Evolutionary conservation across 2,797 vertebrate species (phyloP), one percentile per base, ranked within the genome.

Genomic region (Synaphobranchus kaupii): DNA sequence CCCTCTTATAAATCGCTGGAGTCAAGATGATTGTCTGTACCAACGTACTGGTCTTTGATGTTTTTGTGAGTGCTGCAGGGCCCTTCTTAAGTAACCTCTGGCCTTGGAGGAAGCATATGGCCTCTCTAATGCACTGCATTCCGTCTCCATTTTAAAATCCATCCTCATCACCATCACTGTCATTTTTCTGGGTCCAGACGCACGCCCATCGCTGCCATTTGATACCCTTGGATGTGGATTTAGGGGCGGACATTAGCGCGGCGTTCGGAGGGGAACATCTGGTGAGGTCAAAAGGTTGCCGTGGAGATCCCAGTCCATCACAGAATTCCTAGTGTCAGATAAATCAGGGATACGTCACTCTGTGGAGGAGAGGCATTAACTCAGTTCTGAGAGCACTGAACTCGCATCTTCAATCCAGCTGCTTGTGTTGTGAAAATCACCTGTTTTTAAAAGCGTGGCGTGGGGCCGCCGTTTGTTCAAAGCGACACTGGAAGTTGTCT

Each of bases 281-380:
- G 96, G 95, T 87, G 93, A 89, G 95, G 96, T 95, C 93, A 94
- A 94, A 95, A 95, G 95, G 96, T 96, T 96, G 95, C 95, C 94
- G 95, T 94, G 93, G 94, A 92, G 94, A 93, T 94, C 94, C 92
- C 92, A 92, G 95, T 93, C 93, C 93, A 93, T 94, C 91, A 92
- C 93, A 93, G 94, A 96, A 96, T 96, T 96, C 95, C 95, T 96
- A 95, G 95, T 94, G 94, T 95, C 95, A 96, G 95, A 96, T 96
- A 96, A 96, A 96, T 96, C 95, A 96, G 91, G 92, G 88, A 94
- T 93, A 91, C 95, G 95, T 93, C 95, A 93, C 91, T 93, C 94
- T 88, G 90, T 10, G 90, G 28, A 22, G 28, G 58, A 66, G 88
- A 90, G 92, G 90, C 90, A 89, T 94, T 95, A 95, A 95, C 95